A percentile compares a stretch with the other conserved stretches of the same genome.
Evolutionary conservation across 2,888 invertebrate species (phyloP).

Genomic region (Pycnomerus fuliginosus): DNA sequence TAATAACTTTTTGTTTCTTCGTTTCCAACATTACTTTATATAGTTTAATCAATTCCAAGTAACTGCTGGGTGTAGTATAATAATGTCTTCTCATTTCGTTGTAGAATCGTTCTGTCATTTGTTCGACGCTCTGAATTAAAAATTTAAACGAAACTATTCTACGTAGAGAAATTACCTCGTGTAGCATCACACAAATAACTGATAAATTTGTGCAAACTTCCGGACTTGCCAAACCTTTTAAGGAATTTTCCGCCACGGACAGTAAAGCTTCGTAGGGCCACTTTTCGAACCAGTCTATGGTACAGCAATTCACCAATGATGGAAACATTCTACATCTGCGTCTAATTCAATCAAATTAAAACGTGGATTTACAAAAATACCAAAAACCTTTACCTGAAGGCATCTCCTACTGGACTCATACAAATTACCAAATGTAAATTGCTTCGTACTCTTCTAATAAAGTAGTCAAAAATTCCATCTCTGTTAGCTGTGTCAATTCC

Average conservation of each 20-base stretch:
- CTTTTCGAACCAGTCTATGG: conserved; percentile 92
- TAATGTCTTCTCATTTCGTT: conserved; percentile 81
- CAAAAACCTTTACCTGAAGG: conserved; percentile 63
- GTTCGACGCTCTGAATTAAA: conserved; percentile 68
- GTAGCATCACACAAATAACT: conserved; percentile 70
- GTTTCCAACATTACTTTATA: conserved; percentile 70
- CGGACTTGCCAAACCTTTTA: conserved; percentile 59
- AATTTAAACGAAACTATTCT: background rate
- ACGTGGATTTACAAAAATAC: background rate
- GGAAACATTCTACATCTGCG: conserved; percentile 92
- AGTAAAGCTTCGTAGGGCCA: conserved; percentile 88
- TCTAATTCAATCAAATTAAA: conserved; percentile 50
- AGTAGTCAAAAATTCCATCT: conserved; percentile 82
- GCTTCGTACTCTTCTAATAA: conserved; percentile 78
- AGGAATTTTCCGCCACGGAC: conserved; percentile 75
- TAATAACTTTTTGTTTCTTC: conserved; percentile 68
- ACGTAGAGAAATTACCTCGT: conserved; percentile 56
- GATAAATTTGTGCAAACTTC: conserved; percentile 59
- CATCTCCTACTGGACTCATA: conserved; percentile 89
- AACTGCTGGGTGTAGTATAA: conserved; percentile 91
- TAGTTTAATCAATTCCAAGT: conserved; percentile 79
- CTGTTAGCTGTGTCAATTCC: conserved; percentile 68
- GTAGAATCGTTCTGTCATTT: conserved; percentile 74
- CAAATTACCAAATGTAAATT: conserved; percentile 85
- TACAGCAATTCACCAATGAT: conserved; percentile 89